Evolutionary conservation across 1,140 invertebrate species (phyloP), one percentile per base, ranked within the genome.

Genomic region (Harpegnathos saltator): DNA sequence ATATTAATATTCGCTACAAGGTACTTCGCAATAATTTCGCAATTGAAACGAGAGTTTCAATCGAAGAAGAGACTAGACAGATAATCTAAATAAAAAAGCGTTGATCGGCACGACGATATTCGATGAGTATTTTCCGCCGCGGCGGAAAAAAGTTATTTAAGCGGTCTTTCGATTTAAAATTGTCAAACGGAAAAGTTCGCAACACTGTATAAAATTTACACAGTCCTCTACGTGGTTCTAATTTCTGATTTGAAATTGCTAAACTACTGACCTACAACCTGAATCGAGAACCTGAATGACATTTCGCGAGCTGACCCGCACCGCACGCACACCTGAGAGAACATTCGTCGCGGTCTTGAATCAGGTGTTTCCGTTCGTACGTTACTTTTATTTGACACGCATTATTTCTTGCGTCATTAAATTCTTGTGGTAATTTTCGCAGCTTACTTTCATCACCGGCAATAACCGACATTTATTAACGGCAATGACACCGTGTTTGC

Each of bases 281-380:
- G 69, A n/a, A n/a, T 80, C 33, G 29, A 80, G 75, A 80, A 80
- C 75, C 58, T n/a, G n/a, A 80, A 58, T 80, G 65, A 80, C 75
- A 80, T 80, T 80, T 80, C 44, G 33, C 52, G 29, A 52, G 22
- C 17, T 38, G 12, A 1, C 44, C 50, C 33, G 19, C 75, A 24
- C 52, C 52, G n/a, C n/a, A n/a, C n/a, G n/a, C n/a, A n/a, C n/a
- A n/a, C n/a, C n/a, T n/a, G 52, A 19, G 75, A 19, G 24, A 80
- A 59, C 22, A 68, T 77, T 54, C 17, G 15, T 38, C 74, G 66
- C 29, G 48, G 24, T n/a, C n/a, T 62, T 61, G 19, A 61, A 44
- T 44, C 44, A n/a, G n/a, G n/a, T n/a, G n/a, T n/a, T n/a, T n/a
- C n/a, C n/a, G n/a, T n/a, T n/a, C n/a, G n/a, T n/a, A n/a, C n/a